Evolutionary conservation across 2,113 vertebrate species (phyloP).

Genomic region (Dipodomys spectabilis): DNA sequence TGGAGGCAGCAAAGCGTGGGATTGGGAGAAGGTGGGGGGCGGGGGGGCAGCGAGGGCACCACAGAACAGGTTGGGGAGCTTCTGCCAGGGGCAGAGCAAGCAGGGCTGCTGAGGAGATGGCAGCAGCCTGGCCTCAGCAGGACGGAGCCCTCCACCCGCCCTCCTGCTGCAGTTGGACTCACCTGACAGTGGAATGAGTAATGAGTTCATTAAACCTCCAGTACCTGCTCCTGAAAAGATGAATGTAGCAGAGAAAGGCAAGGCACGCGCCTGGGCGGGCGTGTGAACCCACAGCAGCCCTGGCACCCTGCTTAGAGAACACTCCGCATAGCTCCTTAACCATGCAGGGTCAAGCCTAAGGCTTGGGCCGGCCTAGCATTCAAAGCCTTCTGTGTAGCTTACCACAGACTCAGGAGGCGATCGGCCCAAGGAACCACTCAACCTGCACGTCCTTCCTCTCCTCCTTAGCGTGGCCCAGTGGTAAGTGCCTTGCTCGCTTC

Average conservation of each 20-base stretch:
- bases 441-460: neutral
- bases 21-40: neutral
- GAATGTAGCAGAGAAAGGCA: constrained; percentile 62
- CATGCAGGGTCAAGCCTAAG: neutral
- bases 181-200: constrained; percentile 78
- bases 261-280: accelerated
- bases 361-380: neutral
- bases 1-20: constrained; percentile 73
- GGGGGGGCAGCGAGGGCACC: constrained; percentile 3
- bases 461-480: neutral
- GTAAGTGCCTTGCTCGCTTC: neutral
- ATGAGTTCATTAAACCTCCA: constrained; percentile 81
- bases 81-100: constrained; percentile 31
- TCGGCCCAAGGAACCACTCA: neutral
- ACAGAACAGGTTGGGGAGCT: constrained; percentile 64
- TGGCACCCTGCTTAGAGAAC: neutral
- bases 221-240: constrained; percentile 58
- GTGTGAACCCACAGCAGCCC: neutral
- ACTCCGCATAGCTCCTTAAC: neutral
- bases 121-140: neutral
- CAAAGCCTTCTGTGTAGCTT: neutral
- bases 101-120: neutral
- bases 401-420: neutral
- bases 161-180: constrained; percentile 50
- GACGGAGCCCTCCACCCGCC: constrained; percentile 24